Evolutionary conservation across 2,888 invertebrate genomes (phyloP).

Genomic region (Polyploca ridens): DNA sequence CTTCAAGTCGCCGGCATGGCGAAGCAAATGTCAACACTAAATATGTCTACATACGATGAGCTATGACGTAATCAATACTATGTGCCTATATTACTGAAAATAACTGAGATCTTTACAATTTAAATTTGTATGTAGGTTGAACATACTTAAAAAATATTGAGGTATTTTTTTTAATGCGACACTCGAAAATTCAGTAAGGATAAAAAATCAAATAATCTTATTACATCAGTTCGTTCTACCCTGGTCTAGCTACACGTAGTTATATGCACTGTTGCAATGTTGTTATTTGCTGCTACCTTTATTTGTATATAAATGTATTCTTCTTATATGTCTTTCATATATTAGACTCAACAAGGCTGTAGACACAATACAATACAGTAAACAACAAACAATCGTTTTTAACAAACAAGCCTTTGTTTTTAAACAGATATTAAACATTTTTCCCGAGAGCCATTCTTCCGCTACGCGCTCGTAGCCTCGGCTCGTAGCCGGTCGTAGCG

Average conservation of each 20-base stretch:
- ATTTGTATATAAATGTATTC: too few species aligned
- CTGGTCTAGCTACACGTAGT: too few species aligned
- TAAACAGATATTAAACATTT: not conserved
- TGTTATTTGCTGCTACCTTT: too few species aligned
- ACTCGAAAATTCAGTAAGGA: too few species aligned
- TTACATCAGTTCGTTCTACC: too few species aligned
- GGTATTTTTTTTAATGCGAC: too few species aligned
- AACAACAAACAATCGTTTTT: not conserved
- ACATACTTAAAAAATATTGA: too few species aligned
- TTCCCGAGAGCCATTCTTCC: conserved; percentile 4
- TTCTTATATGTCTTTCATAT: not conserved
- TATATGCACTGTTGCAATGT: too few species aligned
- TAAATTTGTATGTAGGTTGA: not conserved
- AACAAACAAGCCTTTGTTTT: not conserved
- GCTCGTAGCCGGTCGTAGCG: not conserved
- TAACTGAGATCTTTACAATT: not conserved
- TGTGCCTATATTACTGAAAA: not conserved
- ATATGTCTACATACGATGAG: conserved; percentile 13
- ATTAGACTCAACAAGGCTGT: not conserved
- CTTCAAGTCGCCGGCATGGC: not conserved
- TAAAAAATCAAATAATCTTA: too few species aligned
- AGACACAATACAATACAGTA: not conserved
- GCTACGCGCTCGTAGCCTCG: conserved; percentile 2
- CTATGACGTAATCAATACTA: not conserved
- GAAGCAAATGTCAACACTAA: conserved; percentile 11